phyloP scores from a whole-genome alignment of 2,888 invertebrate species.

The Caenorhabditis sinica region DNA sequence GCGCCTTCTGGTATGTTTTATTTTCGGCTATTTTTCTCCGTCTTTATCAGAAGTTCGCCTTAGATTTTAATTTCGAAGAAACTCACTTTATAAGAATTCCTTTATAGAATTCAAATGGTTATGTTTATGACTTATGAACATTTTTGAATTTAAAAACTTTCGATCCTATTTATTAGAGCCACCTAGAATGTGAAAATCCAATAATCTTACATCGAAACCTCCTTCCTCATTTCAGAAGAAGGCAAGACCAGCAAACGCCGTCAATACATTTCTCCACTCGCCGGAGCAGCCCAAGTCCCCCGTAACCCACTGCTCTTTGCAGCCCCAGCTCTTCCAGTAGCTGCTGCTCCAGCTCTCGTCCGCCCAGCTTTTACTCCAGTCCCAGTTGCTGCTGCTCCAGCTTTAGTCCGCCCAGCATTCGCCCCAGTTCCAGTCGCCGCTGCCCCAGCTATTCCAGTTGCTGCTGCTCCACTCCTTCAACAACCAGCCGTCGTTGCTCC shows the following conservation, averaged over 20 bases:
- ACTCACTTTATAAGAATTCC: background rate
- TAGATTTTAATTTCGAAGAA: background rate
- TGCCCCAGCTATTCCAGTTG: slow-evolving; percentile 61
- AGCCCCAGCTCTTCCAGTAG: slow-evolving; percentile 58
- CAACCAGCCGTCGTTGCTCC: slow-evolving; percentile 73
- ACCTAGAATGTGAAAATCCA: too few species aligned
- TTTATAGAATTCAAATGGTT: too few species aligned
- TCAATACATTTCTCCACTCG: slow-evolving; percentile 77
- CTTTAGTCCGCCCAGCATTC: slow-evolving; percentile 32
- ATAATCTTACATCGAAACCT: too few species aligned
- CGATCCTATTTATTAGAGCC: too few species aligned
- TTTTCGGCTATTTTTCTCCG: background rate
- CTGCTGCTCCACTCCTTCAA: slow-evolving; percentile 56
- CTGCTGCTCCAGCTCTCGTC: slow-evolving; percentile 36
- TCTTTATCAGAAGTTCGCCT: background rate
- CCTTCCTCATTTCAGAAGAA: slow-evolving; percentile 41
- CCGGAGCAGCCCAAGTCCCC: slow-evolving; percentile 73
- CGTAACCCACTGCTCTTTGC: slow-evolving; percentile 67
- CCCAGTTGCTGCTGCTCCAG: slow-evolving; percentile 56
- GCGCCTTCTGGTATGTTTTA: slow-evolving; percentile 65
- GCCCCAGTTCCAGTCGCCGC: slow-evolving; percentile 58
- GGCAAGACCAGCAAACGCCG: slow-evolving; percentile 78
- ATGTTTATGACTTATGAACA: too few species aligned
- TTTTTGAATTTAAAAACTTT: too few species aligned
- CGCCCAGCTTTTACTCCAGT: slow-evolving; percentile 38